phyloP scores from a whole-genome alignment of 2,113 vertebrate genomes.

The Amia ocellicauda region DNA sequence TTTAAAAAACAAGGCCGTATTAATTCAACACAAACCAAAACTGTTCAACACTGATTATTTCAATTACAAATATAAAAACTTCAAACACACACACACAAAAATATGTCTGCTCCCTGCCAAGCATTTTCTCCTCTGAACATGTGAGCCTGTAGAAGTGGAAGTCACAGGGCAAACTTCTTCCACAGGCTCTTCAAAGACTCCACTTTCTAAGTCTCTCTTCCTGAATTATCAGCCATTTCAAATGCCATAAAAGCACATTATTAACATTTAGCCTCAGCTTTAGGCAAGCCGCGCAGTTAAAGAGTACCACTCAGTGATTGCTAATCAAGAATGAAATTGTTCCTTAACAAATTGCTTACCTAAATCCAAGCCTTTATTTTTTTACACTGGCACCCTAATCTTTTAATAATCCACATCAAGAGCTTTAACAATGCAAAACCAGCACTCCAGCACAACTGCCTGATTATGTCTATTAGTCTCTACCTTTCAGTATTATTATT shows the following conservation, averaged over 20 bases:
- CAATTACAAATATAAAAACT: too few relatives aligned
- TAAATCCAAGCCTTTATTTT: not conserved
- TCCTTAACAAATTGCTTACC: not conserved
- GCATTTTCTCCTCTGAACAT: too few relatives aligned
- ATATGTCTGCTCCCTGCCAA: too few relatives aligned
- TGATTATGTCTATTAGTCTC: conserved; percentile 27
- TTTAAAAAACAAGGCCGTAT: too few relatives aligned
- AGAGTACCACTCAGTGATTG: not conserved
- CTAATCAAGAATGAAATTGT: too few relatives aligned
- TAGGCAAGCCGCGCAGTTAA: not conserved
- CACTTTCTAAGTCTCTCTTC: not conserved
- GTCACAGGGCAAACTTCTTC: too few relatives aligned
- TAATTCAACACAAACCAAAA: too few relatives aligned
- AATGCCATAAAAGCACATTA: not conserved
- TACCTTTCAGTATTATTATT: conserved; percentile 15
- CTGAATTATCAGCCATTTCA: not conserved
- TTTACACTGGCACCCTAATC: not conserved
- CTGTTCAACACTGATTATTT: too few relatives aligned
- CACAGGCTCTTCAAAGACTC: too few relatives aligned
- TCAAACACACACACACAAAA: too few relatives aligned
- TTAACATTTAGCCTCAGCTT: not conserved
- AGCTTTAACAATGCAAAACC: not conserved
- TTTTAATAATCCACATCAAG: conserved; percentile 5
- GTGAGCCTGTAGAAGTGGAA: too few relatives aligned
- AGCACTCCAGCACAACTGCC: not conserved